These are phyloP conservation scores for Vulpes lagopus DNA, from an alignment of 2,113 vertebrate genomes.

Conservation along the genomic window DNA sequence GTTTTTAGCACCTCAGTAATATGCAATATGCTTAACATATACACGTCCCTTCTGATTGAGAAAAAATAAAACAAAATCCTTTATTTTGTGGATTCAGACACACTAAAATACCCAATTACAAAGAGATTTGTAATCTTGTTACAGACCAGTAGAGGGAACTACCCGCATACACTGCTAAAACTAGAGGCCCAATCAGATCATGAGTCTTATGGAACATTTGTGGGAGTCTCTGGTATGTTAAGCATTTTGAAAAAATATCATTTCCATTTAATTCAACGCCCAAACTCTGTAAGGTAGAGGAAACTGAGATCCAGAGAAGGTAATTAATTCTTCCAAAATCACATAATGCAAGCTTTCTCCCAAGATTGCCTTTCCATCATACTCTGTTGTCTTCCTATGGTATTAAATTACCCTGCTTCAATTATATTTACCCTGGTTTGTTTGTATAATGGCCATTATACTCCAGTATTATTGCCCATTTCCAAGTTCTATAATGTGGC, in stretches of 20 bases:
- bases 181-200: neutral
- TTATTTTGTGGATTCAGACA: neutral
- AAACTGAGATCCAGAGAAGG: neutral
- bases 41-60: neutral
- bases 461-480: neutral
- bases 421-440: neutral
- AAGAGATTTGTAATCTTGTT: neutral
- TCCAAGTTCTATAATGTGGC: neutral
- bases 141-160: slow-evolving; percentile 66
- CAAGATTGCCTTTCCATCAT: neutral
- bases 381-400: neutral
- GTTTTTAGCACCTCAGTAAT: neutral
- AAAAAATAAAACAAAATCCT: neutral
- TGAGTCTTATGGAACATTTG: neutral
- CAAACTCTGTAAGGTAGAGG: neutral
- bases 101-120: neutral
- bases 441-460: neutral
- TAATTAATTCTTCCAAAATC: neutral
- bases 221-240: neutral
- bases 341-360: neutral
- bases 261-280: neutral
- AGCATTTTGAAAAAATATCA: neutral
- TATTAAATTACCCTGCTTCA: neutral
- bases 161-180: neutral
- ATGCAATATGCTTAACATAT: neutral